Percentiles rank a stretch among this genome's conserved stretches.
Evolutionary conservation across 2,113 vertebrate species (phyloP).

Genomic region (Lophotis ruficrista): DNA sequence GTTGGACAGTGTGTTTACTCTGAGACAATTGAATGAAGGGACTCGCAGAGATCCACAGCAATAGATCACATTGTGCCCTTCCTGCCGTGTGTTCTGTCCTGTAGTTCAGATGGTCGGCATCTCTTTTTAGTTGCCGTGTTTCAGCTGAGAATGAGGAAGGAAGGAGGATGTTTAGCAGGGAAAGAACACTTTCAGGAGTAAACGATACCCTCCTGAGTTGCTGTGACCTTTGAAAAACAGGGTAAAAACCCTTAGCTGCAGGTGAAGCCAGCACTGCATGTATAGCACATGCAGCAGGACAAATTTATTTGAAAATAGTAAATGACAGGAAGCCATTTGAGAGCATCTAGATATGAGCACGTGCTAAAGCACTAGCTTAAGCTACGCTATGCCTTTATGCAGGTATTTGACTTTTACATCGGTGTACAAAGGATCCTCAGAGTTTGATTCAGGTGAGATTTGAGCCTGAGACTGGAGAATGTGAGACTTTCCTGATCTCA

Average conservation of each 20-base stretch:
- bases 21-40: background rate
- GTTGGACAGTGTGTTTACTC: background rate
- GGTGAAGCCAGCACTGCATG: background rate
- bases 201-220: background rate
- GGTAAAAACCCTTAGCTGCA: background rate
- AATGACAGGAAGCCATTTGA: background rate
- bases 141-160: background rate
- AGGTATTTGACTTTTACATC: background rate
- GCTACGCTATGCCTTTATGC: background rate
- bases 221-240: background rate
- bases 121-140: background rate
- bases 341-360: background rate
- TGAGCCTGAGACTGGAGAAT: background rate
- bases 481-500: background rate
- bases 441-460: background rate
- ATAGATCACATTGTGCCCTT: background rate
- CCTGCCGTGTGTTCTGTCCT: background rate
- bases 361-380: background rate
- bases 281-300: background rate
- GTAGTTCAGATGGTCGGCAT: accelerated
- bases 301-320: background rate
- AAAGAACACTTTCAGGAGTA: background rate
- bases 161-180: background rate
- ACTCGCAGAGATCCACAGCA: background rate
- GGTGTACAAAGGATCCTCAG: background rate